Evolutionary conservation across 2,888 invertebrate species (phyloP), one percentile per base, ranked within the genome.

Genomic region (Eupsilia transversa): DNA sequence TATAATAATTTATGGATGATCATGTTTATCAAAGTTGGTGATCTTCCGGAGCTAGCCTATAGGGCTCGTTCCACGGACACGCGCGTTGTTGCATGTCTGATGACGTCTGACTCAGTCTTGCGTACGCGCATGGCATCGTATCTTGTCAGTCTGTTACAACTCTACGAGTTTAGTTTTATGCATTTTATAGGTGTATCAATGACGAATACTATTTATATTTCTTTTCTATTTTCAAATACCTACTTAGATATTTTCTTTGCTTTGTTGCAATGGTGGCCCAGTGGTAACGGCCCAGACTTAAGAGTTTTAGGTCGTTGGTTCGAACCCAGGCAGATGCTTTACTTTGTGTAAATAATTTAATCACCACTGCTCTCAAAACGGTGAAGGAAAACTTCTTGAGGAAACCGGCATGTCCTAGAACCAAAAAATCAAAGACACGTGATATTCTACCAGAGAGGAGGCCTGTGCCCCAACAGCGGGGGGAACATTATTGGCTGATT

Each of bases 71-170:
- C 67, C 64, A 79, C 79, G 74, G 76, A 83, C 89, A 86, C 79
- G 86, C 80, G 82, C 83, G 70, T 67, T 17, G 68, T 83, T 88
- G 90, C 89, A 91, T 90, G 84, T 85, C 86, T 90, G 89, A 90
- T 88, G 85, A 86, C 83, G 85, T 86, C 80, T 89, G 89, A 89
- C 73, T 90, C 88, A 89, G 83, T 72, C 65, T 69, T 85, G 87
- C 86, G 87, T 85, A 77, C 72, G 82, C 82, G 86, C 83, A 85
- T 88, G 61, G 78, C 84, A 89, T 88, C 85, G 81, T 77, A 72
- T 38, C 56, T 63, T 70, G 54, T 63, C 41, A 66, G 82, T 78
- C 82, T 79, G 83, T 79, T 72, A 72, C 64, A 79, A 57, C 63
- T 78, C 71, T 76, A 78, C 83, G 75, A 75, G 77, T 49, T 65